These are phyloP conservation scores for Rhinogobio ventralis DNA, from an alignment of 2,797 vertebrate species.

Conservation along the genomic window DNA sequence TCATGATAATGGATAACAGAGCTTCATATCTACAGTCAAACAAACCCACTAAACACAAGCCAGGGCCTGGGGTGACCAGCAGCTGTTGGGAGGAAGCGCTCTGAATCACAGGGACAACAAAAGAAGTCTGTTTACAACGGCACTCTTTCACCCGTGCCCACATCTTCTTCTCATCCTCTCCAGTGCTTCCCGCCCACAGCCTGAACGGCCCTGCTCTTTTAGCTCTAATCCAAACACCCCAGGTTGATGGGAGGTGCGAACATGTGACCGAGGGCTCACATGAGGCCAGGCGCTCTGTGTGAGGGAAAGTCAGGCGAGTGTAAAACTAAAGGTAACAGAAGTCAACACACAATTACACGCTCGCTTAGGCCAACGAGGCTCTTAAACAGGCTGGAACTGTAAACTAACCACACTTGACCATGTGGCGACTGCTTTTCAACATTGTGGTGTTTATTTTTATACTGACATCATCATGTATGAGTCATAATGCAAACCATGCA, in stretches of 20 bases:
- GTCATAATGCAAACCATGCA: neutral
- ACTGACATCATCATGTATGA: neutral
- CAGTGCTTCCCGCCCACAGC: slow-evolving; percentile 11
- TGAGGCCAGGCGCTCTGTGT: neutral
- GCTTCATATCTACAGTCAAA: slow-evolving; percentile 26
- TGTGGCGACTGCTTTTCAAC: neutral
- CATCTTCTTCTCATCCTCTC: slow-evolving; percentile 15
- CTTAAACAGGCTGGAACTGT: neutral
- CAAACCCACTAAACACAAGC: slow-evolving; percentile 15
- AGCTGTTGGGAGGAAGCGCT: slow-evolving; percentile 30
- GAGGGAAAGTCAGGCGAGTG: neutral
- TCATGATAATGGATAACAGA: slow-evolving; percentile 22
- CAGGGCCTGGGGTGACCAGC: slow-evolving; percentile 12
- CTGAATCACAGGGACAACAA: slow-evolving; percentile 26
- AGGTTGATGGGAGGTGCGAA: neutral
- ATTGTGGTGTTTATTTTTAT: neutral
- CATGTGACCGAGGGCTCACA: slow-evolving; percentile 30
- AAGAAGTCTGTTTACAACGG: slow-evolving; percentile 16
- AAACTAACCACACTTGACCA: neutral
- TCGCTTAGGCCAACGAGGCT: neutral
- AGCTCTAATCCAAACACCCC: slow-evolving; percentile 19
- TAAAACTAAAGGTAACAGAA: slow-evolving; percentile 12
- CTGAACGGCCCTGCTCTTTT: neutral
- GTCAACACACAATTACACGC: neutral
- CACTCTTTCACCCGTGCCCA: slow-evolving; percentile 9